Percentiles rank a stretch among this genome's conserved stretches.
These are phyloP conservation scores for Cyphomyrus plagiostoma DNA, from an alignment of 2,113 vertebrate genomes.

Conservation along the genomic window DNA sequence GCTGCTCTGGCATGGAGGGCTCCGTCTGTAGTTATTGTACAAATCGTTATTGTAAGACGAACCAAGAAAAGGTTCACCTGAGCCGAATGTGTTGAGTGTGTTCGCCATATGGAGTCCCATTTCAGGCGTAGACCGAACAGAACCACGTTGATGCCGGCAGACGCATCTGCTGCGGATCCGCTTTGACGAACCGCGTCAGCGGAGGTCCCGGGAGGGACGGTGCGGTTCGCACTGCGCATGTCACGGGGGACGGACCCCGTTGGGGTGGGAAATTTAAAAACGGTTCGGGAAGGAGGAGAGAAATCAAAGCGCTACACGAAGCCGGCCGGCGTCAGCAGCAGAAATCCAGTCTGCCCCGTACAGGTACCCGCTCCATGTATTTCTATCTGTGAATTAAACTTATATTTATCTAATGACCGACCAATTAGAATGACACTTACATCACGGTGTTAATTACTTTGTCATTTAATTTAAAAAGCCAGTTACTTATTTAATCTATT, in stretches of 20 bases:
- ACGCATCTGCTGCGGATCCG: background rate
- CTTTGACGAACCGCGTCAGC: background rate
- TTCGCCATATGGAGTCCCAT: background rate
- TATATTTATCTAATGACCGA: background rate
- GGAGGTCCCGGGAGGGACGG: background rate
- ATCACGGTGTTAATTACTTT: background rate
- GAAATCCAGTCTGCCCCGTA: background rate
- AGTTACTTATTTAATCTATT: background rate
- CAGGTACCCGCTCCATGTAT: background rate
- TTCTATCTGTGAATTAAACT: background rate
- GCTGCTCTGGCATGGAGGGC: background rate
- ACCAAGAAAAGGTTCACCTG: background rate
- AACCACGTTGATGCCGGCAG: background rate
- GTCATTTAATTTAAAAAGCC: background rate
- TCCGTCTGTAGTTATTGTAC: background rate
- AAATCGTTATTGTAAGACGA: slow-evolving; percentile 2
- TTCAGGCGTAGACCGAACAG: background rate
- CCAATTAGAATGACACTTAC: background rate
- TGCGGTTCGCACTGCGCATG: background rate
- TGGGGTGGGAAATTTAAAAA: slow-evolving; percentile 18
- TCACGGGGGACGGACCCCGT: background rate
- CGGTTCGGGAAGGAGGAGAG: background rate
- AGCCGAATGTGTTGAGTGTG: background rate
- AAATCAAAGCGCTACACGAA: background rate
- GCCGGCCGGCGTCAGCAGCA: background rate